A percentile compares a stretch with the other conserved stretches of the same genome.
These are phyloP conservation scores for Zygaena filipendulae DNA, from an alignment of 2,888 invertebrate species.

Conservation along the genomic window DNA sequence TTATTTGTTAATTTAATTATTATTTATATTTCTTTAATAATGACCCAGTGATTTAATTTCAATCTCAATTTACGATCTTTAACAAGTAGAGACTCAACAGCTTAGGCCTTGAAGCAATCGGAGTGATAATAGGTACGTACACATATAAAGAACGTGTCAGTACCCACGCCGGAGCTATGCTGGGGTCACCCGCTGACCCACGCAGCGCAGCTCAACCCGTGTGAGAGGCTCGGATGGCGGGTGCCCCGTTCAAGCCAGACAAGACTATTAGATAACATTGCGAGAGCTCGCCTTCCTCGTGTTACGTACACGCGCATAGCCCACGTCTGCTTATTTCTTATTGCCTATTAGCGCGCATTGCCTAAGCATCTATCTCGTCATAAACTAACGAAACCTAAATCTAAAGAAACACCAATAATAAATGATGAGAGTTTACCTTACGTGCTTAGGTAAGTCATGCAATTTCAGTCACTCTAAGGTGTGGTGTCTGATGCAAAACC, in stretches of 20 bases:
- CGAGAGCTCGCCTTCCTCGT: slow-evolving; percentile 41
- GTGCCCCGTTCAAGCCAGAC: slow-evolving; percentile 16
- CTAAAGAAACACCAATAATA: too few species aligned
- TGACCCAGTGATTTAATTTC: slow-evolving; percentile 23
- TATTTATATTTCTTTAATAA: slow-evolving; percentile 24
- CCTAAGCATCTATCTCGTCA: slow-evolving; percentile 21
- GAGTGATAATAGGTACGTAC: too few species aligned
- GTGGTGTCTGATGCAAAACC: too few species aligned
- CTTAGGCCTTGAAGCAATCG: slow-evolving; percentile 13
- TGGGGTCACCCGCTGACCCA: too few species aligned
- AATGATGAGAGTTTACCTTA: too few species aligned
- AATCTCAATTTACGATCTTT: slow-evolving; percentile 18
- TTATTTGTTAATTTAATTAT: too few species aligned
- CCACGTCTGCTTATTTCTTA: slow-evolving; percentile 23
- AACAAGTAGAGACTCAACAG: slow-evolving; percentile 15
- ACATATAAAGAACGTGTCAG: not conserved
- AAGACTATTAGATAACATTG: slow-evolving; percentile 46
- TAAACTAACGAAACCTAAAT: too few species aligned
- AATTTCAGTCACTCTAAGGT: too few species aligned
- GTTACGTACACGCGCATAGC: slow-evolving; percentile 35
- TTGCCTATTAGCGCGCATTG: slow-evolving; percentile 29
- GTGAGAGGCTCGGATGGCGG: slow-evolving; percentile 1
- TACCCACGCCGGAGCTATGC: slow-evolving; percentile 1
- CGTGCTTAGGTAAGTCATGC: too few species aligned
- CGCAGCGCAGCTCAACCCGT: too few species aligned